These are phyloP conservation scores for Plecotus auritus DNA, from an alignment of 2,113 vertebrate genomes.

Conservation along the genomic window DNA sequence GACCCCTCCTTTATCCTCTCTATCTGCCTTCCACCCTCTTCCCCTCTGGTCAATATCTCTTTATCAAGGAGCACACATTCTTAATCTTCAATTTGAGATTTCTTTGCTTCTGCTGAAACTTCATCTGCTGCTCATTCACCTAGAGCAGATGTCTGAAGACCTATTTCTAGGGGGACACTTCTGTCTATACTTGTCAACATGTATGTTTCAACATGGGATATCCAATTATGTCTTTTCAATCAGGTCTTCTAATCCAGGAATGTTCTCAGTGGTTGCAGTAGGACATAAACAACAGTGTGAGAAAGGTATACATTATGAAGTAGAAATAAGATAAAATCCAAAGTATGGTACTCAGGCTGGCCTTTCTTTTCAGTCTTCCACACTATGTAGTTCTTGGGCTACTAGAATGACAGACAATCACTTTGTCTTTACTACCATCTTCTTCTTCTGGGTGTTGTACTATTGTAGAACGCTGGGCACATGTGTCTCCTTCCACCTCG, in stretches of 20 bases:
- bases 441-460: constrained; percentile 88
- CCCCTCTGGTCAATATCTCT: no score
- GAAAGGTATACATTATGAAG: constrained; percentile 92
- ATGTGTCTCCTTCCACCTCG: constrained; percentile 81
- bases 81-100: constrained; percentile 91
- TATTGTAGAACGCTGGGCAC: constrained; percentile 89
- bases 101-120: constrained; percentile 90
- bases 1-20: no score
- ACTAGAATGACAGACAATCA: constrained; percentile 91
- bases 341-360: constrained; percentile 88
- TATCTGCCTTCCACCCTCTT: no score
- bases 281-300: constrained; percentile 87
- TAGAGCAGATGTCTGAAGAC: constrained; percentile 89
- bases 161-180: constrained; percentile 91
- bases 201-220: constrained; percentile 90
- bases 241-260: constrained; percentile 90
- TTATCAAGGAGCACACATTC: constrained; percentile 19
- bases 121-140: constrained; percentile 91
- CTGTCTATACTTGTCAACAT: constrained; percentile 90
- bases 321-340: constrained; percentile 92
- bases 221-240: constrained; percentile 89
- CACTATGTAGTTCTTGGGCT: constrained; percentile 91
- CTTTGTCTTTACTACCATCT: constrained; percentile 90
- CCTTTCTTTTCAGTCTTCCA: constrained; percentile 91
- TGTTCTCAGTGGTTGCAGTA: constrained; percentile 90